Conservation (phyloP, 2,888 invertebrate species). For the Andrena bucephala region DNA sequence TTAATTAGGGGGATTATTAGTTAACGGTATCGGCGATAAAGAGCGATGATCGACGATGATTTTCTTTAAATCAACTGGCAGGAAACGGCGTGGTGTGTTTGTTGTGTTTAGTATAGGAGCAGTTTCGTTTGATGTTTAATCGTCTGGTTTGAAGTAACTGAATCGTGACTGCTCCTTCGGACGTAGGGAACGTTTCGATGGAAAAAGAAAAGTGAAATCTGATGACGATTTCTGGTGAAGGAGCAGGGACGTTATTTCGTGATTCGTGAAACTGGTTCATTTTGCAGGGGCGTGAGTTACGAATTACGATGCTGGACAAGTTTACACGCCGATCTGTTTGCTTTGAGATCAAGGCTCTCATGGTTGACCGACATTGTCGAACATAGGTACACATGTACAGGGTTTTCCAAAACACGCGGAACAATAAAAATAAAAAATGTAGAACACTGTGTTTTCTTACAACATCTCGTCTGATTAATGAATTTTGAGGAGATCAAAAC, state of each 20-base stretch:
- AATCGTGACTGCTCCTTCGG: not conserved
- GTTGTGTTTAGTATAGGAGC: too few species aligned
- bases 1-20: not conserved
- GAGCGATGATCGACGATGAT: not conserved
- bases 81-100: too few species aligned
- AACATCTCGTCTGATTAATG: not conserved
- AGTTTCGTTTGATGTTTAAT: too few species aligned
- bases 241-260: not conserved
- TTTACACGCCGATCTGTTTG: not conserved
- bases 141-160: not conserved
- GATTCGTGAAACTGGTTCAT: constrained; percentile 30
- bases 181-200: not conserved
- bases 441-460: not conserved
- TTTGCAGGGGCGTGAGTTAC: constrained; percentile 14
- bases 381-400: not conserved
- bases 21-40: not conserved
- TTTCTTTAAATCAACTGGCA: too few species aligned
- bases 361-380: not conserved
- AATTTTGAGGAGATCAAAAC: not conserved
- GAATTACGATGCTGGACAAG: not conserved
- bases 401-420: not conserved
- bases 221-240: constrained; percentile 28
- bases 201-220: constrained; percentile 47
- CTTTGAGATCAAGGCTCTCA: not conserved
- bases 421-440: not conserved